These are phyloP conservation scores for Limnephilus rhombicus DNA, from an alignment of 2,888 invertebrate species.

Conservation along the genomic window DNA sequence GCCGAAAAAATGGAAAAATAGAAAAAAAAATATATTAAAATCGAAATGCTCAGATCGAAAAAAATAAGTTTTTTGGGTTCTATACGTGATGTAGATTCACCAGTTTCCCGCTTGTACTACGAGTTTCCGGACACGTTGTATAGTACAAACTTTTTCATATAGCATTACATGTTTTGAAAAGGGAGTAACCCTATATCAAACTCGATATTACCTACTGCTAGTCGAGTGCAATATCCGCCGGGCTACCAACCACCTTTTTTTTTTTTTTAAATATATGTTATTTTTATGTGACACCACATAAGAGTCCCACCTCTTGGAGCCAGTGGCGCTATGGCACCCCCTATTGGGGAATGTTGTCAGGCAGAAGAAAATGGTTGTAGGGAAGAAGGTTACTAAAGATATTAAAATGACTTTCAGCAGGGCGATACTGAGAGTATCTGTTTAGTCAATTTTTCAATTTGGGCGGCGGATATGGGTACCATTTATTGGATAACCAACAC, in stretches of 20 bases:
- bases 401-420: neutral
- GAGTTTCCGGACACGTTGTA: no score
- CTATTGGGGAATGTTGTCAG: neutral
- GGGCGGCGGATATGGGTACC: no score
- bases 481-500: no score
- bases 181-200: neutral
- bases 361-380: neutral
- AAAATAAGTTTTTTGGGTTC: no score
- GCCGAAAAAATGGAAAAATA: no score
- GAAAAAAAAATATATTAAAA: no score
- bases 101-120: no score
- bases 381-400: neutral
- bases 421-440: neutral
- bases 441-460: neutral
- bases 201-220: neutral
- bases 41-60: no score
- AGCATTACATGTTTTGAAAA: neutral
- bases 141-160: neutral
- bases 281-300: neutral
- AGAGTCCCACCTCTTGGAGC: neutral
- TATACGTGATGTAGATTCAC: no score
- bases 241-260: no score
- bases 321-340: neutral
- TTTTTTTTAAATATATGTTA: neutral
- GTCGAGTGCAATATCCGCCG: neutral